Evolutionary conservation across 2,888 invertebrate genomes (phyloP), one percentile per base, ranked within the genome.

Genomic region (Meandrusa payeni): DNA sequence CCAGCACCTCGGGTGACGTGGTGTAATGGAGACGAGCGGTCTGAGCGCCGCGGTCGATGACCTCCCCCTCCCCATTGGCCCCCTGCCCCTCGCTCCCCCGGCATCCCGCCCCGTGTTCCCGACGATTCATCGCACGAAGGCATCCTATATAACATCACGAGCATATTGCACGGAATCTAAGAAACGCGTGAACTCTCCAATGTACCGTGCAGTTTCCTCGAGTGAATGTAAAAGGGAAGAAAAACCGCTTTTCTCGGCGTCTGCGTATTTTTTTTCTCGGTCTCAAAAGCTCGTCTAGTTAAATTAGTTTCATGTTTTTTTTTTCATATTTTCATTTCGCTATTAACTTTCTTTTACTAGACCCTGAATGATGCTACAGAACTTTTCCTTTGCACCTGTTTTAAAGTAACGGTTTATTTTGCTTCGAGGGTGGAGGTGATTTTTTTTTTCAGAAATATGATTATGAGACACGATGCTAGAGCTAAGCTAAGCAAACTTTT

Each of bases 141-240:
- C 23, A 39, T 44, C 33, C 38, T 38, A 44, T 39, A 44, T 27
- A 44, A 43, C 37, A 43, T 29, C 38, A 37, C 37, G 2, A 23
- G 28, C 38, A 39, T 44, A 44, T 27, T 44, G 44, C 38, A 33
- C 32, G 20, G 44, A 44, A 44, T 44, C 32, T 33, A 33, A 44
- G 44, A 44, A 44, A 44, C 44, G 44, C 44, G 38, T 29, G 44
- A 39, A 44, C 38, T 39, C 9, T 43, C 33, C 32, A 39, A 38
- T 44, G 37, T 24, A 29, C 23, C 24, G 28, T 31, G 32, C 27
- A 13, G 38, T 33, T 44, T 31, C 26, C 37, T 24, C 31, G 12
- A 9, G 31, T 17, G 31, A 37, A 26, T 32, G 36, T 22, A 20
- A 5, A 10, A 32, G 26, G 2, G 23, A 27, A 7, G 15, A 36